Conservation (phyloP, 2,888 invertebrate species). For the Amorpha juglandis region DNA sequence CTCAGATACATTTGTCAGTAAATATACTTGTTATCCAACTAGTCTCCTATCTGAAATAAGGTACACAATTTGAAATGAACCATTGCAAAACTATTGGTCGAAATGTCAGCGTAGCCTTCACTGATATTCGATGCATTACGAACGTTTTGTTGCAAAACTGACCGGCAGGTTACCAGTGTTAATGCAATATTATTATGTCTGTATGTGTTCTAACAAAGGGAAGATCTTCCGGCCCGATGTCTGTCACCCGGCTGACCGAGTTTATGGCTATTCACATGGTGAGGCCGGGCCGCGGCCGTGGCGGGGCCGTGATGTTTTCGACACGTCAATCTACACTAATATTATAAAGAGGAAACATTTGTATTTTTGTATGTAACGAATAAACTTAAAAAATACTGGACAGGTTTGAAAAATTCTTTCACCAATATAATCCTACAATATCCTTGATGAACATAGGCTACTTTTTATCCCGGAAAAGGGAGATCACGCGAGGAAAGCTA, state of each 20-base stretch:
- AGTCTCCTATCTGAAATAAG: no score
- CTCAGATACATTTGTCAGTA: neutral
- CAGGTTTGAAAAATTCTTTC: no score
- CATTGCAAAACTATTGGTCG: conserved; percentile 25
- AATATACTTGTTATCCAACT: neutral
- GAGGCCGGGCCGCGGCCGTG: neutral
- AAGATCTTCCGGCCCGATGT: neutral
- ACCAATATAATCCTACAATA: no score
- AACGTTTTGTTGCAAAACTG: conserved; percentile 24
- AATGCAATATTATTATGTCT: neutral
- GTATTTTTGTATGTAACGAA: no score
- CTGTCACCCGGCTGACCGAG: neutral
- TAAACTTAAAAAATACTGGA: no score
- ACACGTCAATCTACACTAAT: no score
- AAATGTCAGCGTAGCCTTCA: conserved; percentile 29
- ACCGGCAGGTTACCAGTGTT: conserved; percentile 1
- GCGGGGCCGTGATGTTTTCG: no score
- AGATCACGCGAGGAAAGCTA: no score
- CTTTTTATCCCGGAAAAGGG: no score
- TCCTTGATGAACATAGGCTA: no score
- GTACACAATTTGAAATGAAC: conserved; percentile 7
- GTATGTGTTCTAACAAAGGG: neutral
- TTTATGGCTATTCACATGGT: neutral
- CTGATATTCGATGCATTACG: conserved; percentile 15
- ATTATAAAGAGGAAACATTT: no score